Base-by-base conservation (phyloP, 2,888 invertebrate genomes). In the Dryadula phaetusa region DNA sequence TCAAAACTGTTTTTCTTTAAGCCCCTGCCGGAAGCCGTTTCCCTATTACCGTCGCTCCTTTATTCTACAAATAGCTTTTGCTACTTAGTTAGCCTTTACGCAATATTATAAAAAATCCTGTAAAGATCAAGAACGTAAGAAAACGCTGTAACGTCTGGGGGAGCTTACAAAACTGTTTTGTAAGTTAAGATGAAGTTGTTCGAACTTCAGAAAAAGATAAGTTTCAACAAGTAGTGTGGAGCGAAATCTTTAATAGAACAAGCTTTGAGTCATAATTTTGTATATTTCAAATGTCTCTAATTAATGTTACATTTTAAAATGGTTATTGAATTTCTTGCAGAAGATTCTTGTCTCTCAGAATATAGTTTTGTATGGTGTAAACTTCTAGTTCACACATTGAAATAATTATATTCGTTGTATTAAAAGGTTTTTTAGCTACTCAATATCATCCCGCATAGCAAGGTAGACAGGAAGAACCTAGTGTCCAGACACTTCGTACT, bases 11-110 rank as follows among this genome's bases (percentile, higher is more conserved):
- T 76, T 65, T 64, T 64, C 46, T 70, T 69, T 61, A 52, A 58
- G 69, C 69, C 54, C 63, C 68, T 66, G 53, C 66, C 49, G 64
- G 56, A 54, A 47, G 71, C 70, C 70, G 68, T 70, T 71, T 71
- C 64, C 73, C 74, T 75, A 77, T 76, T 76, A 77, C 73, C 66
- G 66, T 64, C 64, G 65, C 70, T 70, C 53, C 66, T 68, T 68
- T 64, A 64, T 68, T 64, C 46, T 44, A 53, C 67, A 68, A 68
- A 68, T 68, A 68, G 64, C 67, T 64, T 64, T 58, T 63, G 40
- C 62, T 62, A 63, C 62, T 56, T 67, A 49, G 64, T 64, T 69
- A 64, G 67, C 49, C 62, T 56, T 67, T 61, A 37, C 56, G 56
- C 40, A 56, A 37, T 56, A 40, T 56, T 56, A 56, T 56, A 40